Percentiles rank a stretch among this genome's conserved stretches.
phyloP scores from a whole-genome alignment of 2,888 invertebrate genomes.

The Amblyjoppa fuscipennis region DNA sequence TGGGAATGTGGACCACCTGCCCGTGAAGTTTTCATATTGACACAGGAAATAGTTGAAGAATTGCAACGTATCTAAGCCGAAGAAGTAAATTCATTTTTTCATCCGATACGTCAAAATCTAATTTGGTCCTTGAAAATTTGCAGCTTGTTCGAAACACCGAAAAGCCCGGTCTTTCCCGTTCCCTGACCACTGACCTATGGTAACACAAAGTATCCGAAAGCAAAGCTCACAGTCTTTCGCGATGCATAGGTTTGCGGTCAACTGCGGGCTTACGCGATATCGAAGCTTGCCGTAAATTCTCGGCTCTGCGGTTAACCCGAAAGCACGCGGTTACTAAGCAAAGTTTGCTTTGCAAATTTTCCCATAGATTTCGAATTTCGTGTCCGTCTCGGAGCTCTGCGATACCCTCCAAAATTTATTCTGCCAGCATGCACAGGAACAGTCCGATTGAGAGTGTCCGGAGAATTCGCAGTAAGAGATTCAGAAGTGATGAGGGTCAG shows the following conservation, averaged over 20 bases:
- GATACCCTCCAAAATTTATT: slow-evolving; percentile 1
- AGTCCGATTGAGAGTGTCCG: slow-evolving; percentile 6
- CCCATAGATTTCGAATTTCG: slow-evolving; percentile 11
- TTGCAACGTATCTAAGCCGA: too few relatives aligned
- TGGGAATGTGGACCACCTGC: too few relatives aligned
- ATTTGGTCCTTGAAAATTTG: not conserved
- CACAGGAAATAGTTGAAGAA: too few relatives aligned
- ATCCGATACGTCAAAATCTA: not conserved
- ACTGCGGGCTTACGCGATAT: slow-evolving; percentile 30
- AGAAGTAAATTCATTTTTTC: not conserved
- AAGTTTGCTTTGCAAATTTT: slow-evolving; percentile 37
- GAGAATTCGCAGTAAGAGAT: slow-evolving; percentile 5
- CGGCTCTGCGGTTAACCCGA: not conserved
- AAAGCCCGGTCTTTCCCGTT: not conserved
- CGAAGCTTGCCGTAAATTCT: slow-evolving; percentile 19
- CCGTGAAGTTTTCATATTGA: too few relatives aligned
- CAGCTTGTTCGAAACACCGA: not conserved
- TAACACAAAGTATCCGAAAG: not conserved
- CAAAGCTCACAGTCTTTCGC: not conserved
- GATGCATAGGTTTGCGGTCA: slow-evolving; percentile 28
- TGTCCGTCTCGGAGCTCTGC: not conserved
- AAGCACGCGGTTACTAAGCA: slow-evolving; percentile 21
- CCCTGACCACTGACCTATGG: not conserved
- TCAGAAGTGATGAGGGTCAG: not conserved
- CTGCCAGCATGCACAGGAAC: not conserved